Conservation (phyloP, 1,140 invertebrate species). For the Drosophila nigromelanica region DNA sequence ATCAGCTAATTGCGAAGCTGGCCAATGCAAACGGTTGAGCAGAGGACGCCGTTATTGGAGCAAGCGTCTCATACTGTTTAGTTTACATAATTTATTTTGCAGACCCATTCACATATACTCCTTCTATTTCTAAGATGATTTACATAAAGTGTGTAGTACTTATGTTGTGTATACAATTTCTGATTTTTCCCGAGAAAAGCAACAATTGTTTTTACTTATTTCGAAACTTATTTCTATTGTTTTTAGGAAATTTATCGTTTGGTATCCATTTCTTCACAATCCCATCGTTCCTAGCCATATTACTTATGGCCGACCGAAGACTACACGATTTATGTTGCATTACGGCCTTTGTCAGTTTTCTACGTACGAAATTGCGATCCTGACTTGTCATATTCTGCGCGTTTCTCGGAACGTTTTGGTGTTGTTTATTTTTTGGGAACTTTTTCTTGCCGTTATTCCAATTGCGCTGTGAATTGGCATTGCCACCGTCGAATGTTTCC, state of each 20-base stretch:
- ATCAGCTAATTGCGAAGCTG: conserved; percentile 70
- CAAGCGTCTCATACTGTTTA: conserved; percentile 55
- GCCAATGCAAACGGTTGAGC: conserved; percentile 62
- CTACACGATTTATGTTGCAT: rapidly evolving
- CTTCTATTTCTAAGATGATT: conserved; percentile 69
- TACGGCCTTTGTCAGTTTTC: conserved; percentile 25
- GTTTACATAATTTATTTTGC: conserved; percentile 74
- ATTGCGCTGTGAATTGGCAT: background rate
- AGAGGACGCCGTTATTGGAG: background rate
- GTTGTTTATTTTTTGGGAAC: too few relatives aligned
- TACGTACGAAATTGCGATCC: conserved; percentile 43
- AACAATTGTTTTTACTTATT: background rate
- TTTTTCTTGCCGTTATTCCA: too few relatives aligned
- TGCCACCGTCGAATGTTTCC: conserved; percentile 52
- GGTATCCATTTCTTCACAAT: background rate
- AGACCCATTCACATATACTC: conserved; percentile 70
- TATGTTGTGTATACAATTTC: conserved; percentile 77
- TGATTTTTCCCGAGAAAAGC: conserved; percentile 47
- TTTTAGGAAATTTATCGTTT: background rate
- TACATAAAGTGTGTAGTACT: conserved; percentile 77
- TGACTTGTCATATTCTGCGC: conserved; percentile 17
- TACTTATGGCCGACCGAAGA: background rate
- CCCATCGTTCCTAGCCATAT: conserved; percentile 12
- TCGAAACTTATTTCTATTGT: conserved; percentile 6
- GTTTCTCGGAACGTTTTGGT: background rate